These are phyloP conservation scores for Pyrocoelia pectoralis DNA, from an alignment of 2,888 invertebrate genomes.

Conservation along the genomic window DNA sequence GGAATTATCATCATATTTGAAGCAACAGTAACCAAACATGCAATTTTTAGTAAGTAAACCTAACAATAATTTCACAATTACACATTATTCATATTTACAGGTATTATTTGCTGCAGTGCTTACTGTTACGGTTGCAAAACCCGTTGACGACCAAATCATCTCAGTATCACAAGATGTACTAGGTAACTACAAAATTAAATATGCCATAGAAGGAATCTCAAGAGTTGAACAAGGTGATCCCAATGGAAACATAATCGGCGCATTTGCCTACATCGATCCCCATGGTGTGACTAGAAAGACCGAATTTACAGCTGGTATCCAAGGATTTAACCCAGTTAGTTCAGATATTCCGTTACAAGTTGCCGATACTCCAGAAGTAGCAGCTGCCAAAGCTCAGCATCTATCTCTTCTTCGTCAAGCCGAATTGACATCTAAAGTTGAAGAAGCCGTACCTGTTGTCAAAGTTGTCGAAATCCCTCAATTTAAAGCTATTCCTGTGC, in stretches of 20 bases:
- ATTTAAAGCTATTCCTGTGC: neutral
- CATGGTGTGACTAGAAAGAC: slow-evolving; percentile 39
- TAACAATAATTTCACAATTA: too few species aligned
- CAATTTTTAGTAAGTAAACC: slow-evolving; percentile 36
- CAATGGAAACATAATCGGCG: slow-evolving; percentile 41
- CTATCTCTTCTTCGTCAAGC: slow-evolving; percentile 25
- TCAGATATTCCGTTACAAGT: slow-evolving; percentile 42
- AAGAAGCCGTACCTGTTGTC: slow-evolving; percentile 19
- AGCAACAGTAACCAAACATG: slow-evolving; percentile 18
- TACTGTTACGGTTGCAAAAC: slow-evolving; percentile 18
- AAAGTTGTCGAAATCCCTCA: slow-evolving; percentile 23
- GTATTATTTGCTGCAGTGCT: slow-evolving; percentile 21
- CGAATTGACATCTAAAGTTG: slow-evolving; percentile 16
- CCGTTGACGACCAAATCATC: slow-evolving; percentile 25
- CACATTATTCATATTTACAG: too few species aligned
- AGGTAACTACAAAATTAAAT: slow-evolving; percentile 42
- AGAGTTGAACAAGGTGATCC: slow-evolving; percentile 38
- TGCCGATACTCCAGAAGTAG: slow-evolving; percentile 47
- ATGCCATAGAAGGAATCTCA: slow-evolving; percentile 36
- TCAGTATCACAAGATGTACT: slow-evolving; percentile 41
- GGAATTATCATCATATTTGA: neutral
- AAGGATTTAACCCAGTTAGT: slow-evolving; percentile 39
- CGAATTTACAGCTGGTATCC: slow-evolving; percentile 38
- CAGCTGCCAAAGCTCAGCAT: slow-evolving; percentile 41
- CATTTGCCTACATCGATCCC: slow-evolving; percentile 41